Evolutionary conservation across 2,113 vertebrate genomes (phyloP), one percentile per base, ranked within the genome.

Genomic region (Anguilla rostrata): DNA sequence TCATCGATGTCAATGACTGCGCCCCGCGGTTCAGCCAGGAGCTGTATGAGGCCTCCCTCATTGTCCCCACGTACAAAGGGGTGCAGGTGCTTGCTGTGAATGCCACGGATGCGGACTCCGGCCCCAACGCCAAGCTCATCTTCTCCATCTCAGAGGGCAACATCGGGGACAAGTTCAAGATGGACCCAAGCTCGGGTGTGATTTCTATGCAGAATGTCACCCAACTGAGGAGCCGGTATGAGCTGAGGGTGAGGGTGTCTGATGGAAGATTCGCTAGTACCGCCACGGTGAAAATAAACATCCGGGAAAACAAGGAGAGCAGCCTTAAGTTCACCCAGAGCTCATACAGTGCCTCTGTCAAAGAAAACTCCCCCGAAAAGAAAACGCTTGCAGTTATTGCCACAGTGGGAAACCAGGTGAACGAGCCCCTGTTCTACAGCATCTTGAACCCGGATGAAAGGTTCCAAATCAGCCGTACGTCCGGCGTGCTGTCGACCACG

Each of bases 111-210:
- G 94, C 96, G 0, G 98, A 99, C 91, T 98, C 98, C 1, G 93
- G 94, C 18, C 90, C 95, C 0, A 98, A 98, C 91, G 95, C 98
- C 11, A 96, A 96, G 88, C 91, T 99, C 11, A 93, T 99, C 75
- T 99, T 97, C 92, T 97, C 97, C 79, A 97, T 99, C 88, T 95
- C 96, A 0, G 98, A 99, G 88, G 98, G 98, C 80, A 99, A 99
- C 88, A 99, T 99, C 14, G 98, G 98, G 46, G 98, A 99, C 87
- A 99, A 99, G 93, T 99, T 99, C 90, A 94, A 91, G 82, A 95
- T 99, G 71, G 95, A 98, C 91, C 91, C 92, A 0, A 92, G 89
- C 80, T 96, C 94, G 12, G 98, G 97, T 8, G 91, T 96, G 9
- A 93, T 99, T 90, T 96, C 94, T 9, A 94, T 99, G 79, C 97